phyloP scores from a whole-genome alignment of 2,113 vertebrate genomes.

The Lophius piscatorius region DNA sequence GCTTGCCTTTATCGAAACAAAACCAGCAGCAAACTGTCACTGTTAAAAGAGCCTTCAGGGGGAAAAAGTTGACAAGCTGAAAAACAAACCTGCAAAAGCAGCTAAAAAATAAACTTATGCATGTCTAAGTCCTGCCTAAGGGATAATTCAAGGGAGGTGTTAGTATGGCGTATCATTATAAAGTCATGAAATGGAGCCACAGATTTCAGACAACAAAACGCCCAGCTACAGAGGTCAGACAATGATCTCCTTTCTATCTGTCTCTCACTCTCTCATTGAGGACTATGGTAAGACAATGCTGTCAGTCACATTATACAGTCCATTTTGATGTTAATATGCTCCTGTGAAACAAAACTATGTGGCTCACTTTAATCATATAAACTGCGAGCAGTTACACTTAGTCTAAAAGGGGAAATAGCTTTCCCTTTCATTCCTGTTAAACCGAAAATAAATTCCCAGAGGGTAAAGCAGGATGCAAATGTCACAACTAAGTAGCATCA shows the following conservation, averaged over 20 bases:
- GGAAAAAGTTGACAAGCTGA: conserved; percentile 15
- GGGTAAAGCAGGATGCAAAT: conserved; percentile 84
- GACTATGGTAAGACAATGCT: conserved; percentile 32
- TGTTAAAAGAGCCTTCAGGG: conserved; percentile 2
- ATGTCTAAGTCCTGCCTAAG: conserved; percentile 4
- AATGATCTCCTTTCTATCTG: conserved; percentile 15
- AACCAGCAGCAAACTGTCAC: conserved; percentile 19
- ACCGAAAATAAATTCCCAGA: conserved; percentile 34
- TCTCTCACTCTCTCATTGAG: conserved; percentile 21
- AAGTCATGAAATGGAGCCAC: conserved; percentile 39
- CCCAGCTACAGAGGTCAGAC: conserved; percentile 19
- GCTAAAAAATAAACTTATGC: conserved; percentile 1
- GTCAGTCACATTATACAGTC: conserved; percentile 21
- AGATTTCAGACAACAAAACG: conserved; percentile 42
- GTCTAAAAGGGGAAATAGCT: background rate
- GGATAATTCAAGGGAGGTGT: conserved; percentile 31
- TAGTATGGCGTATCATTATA: conserved; percentile 36
- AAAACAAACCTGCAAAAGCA: conserved; percentile 2
- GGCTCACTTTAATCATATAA: background rate
- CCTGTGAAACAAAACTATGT: conserved; percentile 11
- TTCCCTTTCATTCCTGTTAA: too few species aligned
- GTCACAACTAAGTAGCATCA: conserved; percentile 51
- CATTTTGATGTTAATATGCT: conserved; percentile 24
- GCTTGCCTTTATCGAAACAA: conserved; percentile 64
- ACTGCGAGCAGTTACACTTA: conserved; percentile 1